Evolutionary conservation across 1,140 invertebrate genomes (phyloP).

Genomic region (Tetramorium parvispinum): DNA sequence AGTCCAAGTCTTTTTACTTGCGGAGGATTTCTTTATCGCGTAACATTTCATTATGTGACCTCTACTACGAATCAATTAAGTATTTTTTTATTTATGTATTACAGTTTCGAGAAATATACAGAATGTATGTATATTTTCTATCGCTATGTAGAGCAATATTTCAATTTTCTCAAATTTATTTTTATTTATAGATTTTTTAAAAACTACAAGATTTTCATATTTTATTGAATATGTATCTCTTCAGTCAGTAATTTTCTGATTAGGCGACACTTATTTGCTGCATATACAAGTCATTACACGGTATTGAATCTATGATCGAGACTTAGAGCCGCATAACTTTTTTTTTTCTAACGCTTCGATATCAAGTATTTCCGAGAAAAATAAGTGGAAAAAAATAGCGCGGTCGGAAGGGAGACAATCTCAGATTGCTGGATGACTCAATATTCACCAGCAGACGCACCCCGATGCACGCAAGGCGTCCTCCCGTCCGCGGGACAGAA

Average conservation of each 20-base stretch:
- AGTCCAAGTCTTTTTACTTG: constrained; percentile 5
- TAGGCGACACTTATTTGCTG: not conserved
- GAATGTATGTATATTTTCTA: not conserved
- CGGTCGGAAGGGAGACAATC: constrained; percentile 9
- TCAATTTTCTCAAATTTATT: not conserved
- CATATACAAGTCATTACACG: not conserved
- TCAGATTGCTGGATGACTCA: constrained; percentile 42
- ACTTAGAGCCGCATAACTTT: not conserved
- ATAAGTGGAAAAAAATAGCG: not conserved
- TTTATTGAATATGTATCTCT: not conserved
- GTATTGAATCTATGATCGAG: not conserved
- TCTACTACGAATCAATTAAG: constrained; percentile 7
- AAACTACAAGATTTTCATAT: not conserved
- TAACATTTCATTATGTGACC: not conserved
- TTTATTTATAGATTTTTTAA: not conserved
- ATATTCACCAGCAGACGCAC: constrained; percentile 4
- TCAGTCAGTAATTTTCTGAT: not conserved
- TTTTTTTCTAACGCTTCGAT: not conserved
- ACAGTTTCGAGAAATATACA: too few relatives aligned
- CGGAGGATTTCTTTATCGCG: not conserved
- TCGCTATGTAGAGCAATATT: not conserved
- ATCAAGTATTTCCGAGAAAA: not conserved
- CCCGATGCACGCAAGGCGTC: constrained; percentile 28
- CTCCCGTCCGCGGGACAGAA: constrained; percentile 37
- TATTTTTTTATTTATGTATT: not conserved